These are phyloP conservation scores for Struthio camelus DNA, from an alignment of 2,113 vertebrate genomes.

Conservation along the genomic window DNA sequence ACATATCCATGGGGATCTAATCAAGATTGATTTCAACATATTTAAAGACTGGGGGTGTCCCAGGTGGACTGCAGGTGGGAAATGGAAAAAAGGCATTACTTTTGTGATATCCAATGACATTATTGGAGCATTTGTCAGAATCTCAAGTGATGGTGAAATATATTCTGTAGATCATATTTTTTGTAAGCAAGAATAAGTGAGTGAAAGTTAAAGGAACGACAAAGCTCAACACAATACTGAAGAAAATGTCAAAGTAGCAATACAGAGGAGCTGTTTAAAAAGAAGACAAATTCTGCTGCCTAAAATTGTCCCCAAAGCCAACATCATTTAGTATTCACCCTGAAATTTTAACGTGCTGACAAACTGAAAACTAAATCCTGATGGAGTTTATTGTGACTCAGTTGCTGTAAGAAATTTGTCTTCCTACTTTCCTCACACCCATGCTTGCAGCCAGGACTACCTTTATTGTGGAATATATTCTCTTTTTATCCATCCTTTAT, in stretches of 20 bases:
- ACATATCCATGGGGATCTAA: constrained; percentile 34
- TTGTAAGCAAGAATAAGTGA: not conserved
- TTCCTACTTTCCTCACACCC: not conserved
- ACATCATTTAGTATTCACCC: accelerated
- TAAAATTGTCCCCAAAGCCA: not conserved
- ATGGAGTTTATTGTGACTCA: not conserved
- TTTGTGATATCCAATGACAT: not conserved
- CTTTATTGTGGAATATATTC: accelerated
- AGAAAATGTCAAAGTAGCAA: not conserved
- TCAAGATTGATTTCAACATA: constrained; percentile 28
- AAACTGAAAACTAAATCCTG: not conserved
- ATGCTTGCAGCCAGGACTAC: not conserved
- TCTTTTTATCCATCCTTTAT: not conserved
- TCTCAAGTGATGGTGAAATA: constrained; percentile 28
- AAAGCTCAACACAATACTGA: not conserved
- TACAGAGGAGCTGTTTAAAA: not conserved
- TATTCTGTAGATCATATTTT: constrained; percentile 3
- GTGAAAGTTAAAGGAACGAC: not conserved
- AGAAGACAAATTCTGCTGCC: not conserved
- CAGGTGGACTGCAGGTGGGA: not conserved
- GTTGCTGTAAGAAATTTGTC: not conserved
- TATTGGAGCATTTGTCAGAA: constrained; percentile 23
- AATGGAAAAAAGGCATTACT: not conserved
- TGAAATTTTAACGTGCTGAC: not conserved
- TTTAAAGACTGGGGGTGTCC: not conserved